phyloP scores from a whole-genome alignment of 1,140 invertebrate genomes.

The Drosophila equinoxialis region DNA sequence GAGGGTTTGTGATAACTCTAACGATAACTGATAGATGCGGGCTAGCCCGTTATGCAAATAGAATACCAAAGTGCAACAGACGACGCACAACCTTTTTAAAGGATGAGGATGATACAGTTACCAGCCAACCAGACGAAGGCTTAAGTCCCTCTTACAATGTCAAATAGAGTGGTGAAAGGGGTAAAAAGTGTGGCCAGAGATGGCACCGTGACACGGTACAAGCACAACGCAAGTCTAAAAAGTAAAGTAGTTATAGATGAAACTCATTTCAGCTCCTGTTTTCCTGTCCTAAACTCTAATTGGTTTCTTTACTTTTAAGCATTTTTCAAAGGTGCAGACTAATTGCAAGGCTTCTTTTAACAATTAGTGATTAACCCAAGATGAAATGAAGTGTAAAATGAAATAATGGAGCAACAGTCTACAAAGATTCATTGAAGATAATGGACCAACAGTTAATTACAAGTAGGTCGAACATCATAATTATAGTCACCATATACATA shows the following conservation, averaged over 20 bases:
- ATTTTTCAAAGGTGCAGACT: not conserved
- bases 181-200: conserved; percentile 6
- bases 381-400: conserved; percentile 2
- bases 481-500: not conserved
- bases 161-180: not conserved
- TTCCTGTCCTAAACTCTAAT: not conserved
- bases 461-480: not conserved
- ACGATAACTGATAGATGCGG: conserved; percentile 36
- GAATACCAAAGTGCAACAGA: conserved; percentile 7
- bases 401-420: not conserved
- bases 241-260: no score
- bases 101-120: conserved; percentile 20
- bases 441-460: not conserved
- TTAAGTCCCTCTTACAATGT: not conserved
- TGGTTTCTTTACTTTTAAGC: not conserved
- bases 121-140: conserved; percentile 7
- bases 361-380: not conserved
- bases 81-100: not conserved
- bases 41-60: conserved; percentile 60
- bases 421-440: not conserved
- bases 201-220: conserved; percentile 2
- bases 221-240: no score
- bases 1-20: conserved; percentile 14
- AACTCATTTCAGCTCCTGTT: no score
- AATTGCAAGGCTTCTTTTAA: not conserved